Conservation (phyloP, 2,888 invertebrate species). For the Lasioglossum morio region DNA sequence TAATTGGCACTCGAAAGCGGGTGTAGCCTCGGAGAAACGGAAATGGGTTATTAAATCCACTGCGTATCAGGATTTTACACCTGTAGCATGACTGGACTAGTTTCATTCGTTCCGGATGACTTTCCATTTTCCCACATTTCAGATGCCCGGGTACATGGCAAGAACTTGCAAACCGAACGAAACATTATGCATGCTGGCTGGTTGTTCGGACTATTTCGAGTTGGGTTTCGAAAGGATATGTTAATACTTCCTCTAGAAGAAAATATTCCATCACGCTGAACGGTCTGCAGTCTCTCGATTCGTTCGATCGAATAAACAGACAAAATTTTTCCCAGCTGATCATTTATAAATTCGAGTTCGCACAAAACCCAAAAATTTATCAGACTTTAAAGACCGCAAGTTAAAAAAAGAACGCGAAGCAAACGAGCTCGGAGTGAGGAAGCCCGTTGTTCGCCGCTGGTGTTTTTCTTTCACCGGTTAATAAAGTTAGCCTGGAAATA, state of each 20-base stretch:
- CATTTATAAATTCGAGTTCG: background rate
- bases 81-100: slow-evolving; percentile 49
- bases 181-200: background rate
- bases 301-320: background rate
- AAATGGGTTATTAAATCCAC: slow-evolving; percentile 48
- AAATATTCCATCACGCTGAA: background rate
- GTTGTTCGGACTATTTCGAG: background rate
- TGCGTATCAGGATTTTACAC: slow-evolving; percentile 41
- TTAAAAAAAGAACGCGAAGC: background rate
- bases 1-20: background rate
- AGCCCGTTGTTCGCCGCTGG: slow-evolving; percentile 10
- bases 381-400: too few relatives aligned
- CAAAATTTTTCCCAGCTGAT: background rate
- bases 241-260: background rate
- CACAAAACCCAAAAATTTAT: too few relatives aligned
- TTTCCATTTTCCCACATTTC: slow-evolving; percentile 23
- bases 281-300: background rate
- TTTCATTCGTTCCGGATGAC: slow-evolving; percentile 40
- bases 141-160: slow-evolving; percentile 12
- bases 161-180: background rate
- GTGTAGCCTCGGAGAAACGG: slow-evolving; percentile 18
- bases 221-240: background rate
- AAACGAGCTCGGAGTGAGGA: background rate
- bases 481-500: slow-evolving; percentile 41
- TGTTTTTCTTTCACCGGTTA: slow-evolving; percentile 35